Evolutionary conservation across 2,888 invertebrate species (phyloP).

Genomic region (Eurois occulta): DNA sequence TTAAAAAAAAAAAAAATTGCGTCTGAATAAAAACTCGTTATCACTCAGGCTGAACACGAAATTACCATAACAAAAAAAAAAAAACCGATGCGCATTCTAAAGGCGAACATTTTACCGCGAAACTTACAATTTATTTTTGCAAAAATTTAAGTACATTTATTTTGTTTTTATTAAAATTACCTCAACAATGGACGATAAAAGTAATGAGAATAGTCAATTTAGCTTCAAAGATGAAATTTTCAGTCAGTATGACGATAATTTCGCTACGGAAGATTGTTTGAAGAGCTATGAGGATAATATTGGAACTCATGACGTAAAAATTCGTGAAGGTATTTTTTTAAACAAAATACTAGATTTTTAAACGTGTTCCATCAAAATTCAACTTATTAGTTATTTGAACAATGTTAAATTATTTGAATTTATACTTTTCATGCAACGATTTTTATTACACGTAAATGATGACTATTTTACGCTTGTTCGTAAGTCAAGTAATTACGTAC

Average conservation of each 20-base stretch:
- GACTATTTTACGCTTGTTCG: background rate
- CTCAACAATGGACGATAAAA: constrained; percentile 69
- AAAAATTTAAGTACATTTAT: background rate
- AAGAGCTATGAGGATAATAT: constrained; percentile 54
- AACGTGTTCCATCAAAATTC: background rate
- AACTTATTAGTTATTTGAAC: background rate
- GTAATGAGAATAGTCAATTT: constrained; percentile 62
- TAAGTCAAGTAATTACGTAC: background rate
- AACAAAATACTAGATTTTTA: background rate
- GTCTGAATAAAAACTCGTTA: constrained; percentile 17
- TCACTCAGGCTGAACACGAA: constrained; percentile 18
- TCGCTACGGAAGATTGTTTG: constrained; percentile 67
- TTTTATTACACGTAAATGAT: background rate
- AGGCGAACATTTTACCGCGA: constrained; percentile 61
- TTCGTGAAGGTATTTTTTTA: constrained; percentile 48
- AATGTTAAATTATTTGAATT: background rate
- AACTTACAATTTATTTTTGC: constrained; percentile 21
- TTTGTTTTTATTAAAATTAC: constrained; percentile 31
- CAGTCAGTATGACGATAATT: constrained; percentile 76
- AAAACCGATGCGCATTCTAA: constrained; percentile 26
- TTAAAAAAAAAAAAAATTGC: background rate
- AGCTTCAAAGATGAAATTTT: constrained; percentile 71
- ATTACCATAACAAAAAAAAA: constrained; percentile 13
- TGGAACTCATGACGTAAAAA: constrained; percentile 25
- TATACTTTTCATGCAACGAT: background rate